phyloP scores from a whole-genome alignment of 2,113 vertebrate genomes.

The Gymnocephalus cernua region DNA sequence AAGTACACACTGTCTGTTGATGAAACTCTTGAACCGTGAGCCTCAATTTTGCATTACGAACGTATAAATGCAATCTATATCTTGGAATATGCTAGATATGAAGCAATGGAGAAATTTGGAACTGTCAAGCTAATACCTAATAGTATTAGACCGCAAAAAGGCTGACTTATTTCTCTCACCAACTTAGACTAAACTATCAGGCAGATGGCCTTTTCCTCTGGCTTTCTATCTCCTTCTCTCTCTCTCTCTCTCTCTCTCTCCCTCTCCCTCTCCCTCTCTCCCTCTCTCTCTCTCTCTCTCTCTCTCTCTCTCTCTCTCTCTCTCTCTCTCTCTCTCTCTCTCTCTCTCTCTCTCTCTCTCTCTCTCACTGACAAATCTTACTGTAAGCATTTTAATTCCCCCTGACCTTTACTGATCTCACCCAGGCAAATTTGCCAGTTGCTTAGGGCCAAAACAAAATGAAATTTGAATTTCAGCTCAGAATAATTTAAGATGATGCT shows the following conservation, averaged over 20 bases:
- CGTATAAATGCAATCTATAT: constrained; percentile 35
- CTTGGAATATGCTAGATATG: constrained; percentile 45
- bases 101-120: constrained; percentile 38
- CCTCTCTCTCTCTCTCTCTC: constrained; percentile 47
- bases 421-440: constrained; percentile 65
- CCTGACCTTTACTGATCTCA: constrained; percentile 79
- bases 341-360: constrained; percentile 31
- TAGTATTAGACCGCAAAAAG: constrained; percentile 42
- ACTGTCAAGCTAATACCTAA: constrained; percentile 39
- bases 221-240: constrained; percentile 48
- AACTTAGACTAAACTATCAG: constrained; percentile 64
- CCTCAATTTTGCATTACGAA: constrained; percentile 33
- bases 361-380: constrained; percentile 69
- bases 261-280: constrained; percentile 41
- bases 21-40: constrained; percentile 48
- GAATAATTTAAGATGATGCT: constrained; percentile 75
- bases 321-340: constrained; percentile 50
- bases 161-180: constrained; percentile 51
- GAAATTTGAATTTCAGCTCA: constrained; percentile 74
- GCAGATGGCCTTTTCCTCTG: constrained; percentile 73
- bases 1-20: constrained; percentile 33
- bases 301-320: constrained; percentile 47
- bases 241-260: constrained; percentile 41
- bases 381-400: constrained; percentile 80
- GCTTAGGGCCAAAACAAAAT: constrained; percentile 81